These are phyloP conservation scores for Myanophis thanlyinensis DNA, from an alignment of 2,113 vertebrate species.

Conservation along the genomic window DNA sequence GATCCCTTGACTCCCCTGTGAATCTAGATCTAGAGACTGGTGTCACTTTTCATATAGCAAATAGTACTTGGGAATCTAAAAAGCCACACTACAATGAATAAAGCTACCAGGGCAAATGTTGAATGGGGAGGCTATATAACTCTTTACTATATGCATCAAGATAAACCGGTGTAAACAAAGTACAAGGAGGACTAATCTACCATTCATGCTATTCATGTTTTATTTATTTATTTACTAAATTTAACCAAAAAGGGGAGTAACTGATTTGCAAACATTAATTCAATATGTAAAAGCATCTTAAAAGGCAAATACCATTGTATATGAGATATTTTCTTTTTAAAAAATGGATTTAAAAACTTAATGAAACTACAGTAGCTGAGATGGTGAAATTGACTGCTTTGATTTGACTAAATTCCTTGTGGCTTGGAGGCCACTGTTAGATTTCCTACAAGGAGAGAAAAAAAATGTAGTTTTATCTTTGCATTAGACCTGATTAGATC, in stretches of 20 bases:
- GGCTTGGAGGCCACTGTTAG: background rate
- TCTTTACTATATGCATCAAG: conserved; percentile 50
- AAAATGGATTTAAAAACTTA: background rate
- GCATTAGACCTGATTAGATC: background rate
- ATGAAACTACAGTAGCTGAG: background rate
- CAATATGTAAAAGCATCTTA: conserved; percentile 47
- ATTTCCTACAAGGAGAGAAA: background rate
- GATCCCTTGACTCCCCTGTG: background rate
- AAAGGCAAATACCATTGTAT: conserved; percentile 26
- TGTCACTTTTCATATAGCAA: conserved; percentile 53
- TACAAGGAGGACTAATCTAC: conserved; percentile 37
- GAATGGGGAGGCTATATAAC: conserved; percentile 30
- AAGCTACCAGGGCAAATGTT: conserved; percentile 41
- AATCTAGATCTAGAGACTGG: conserved; percentile 31
- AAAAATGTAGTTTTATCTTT: background rate
- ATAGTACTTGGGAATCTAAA: conserved; percentile 35
- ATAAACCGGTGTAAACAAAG: conserved; percentile 32
- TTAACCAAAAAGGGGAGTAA: conserved; percentile 45
- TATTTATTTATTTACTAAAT: background rate
- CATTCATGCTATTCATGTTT: conserved; percentile 47
- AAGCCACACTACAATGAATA: conserved; percentile 50
- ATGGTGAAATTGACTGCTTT: background rate
- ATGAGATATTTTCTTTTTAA: background rate
- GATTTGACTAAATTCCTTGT: background rate
- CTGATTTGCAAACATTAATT: conserved; percentile 37